A percentile compares a stretch with the other conserved stretches of the same genome.
phyloP scores from a whole-genome alignment of 2,113 vertebrate genomes.

The Xerus inauris region DNA sequence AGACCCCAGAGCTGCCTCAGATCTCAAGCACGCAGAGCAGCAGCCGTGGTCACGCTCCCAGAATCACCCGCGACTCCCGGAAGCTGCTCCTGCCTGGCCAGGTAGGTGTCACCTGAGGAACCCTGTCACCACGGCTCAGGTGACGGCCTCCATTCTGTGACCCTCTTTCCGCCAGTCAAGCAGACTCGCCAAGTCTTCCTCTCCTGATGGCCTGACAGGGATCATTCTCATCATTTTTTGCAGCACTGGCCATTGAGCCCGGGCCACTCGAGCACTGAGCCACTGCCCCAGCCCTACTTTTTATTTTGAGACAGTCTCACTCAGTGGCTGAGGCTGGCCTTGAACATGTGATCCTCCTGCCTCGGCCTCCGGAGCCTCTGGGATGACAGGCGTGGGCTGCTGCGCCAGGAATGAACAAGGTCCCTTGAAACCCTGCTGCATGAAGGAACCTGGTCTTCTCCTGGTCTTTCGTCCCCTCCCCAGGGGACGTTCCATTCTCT shows the following conservation, averaged over 20 bases:
- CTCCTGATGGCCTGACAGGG: background rate
- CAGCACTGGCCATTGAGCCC: too few species aligned
- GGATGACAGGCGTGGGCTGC: too few species aligned
- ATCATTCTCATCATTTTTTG: too few species aligned
- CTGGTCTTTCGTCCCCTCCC: slow-evolving; percentile 29
- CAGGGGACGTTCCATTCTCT: slow-evolving; percentile 37
- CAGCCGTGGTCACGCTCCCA: too few species aligned
- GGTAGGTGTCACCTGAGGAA: background rate
- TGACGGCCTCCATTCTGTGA: background rate
- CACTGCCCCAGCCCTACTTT: too few species aligned
- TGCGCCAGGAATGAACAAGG: background rate
- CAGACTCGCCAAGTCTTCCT: background rate
- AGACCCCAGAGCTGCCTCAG: too few species aligned
- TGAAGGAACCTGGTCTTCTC: background rate
- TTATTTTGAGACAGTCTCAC: background rate
- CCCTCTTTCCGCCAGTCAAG: background rate
- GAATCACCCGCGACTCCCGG: background rate
- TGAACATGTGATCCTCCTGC: background rate
- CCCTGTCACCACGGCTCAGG: background rate
- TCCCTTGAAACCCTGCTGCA: background rate
- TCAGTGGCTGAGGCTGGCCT: background rate
- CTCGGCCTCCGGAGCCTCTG: background rate
- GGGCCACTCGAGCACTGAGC: too few species aligned
- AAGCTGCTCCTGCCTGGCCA: background rate
- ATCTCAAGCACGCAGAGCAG: too few species aligned